Evolutionary conservation across 2,888 invertebrate species (phyloP).

Genomic region (Eurytoma californica): DNA sequence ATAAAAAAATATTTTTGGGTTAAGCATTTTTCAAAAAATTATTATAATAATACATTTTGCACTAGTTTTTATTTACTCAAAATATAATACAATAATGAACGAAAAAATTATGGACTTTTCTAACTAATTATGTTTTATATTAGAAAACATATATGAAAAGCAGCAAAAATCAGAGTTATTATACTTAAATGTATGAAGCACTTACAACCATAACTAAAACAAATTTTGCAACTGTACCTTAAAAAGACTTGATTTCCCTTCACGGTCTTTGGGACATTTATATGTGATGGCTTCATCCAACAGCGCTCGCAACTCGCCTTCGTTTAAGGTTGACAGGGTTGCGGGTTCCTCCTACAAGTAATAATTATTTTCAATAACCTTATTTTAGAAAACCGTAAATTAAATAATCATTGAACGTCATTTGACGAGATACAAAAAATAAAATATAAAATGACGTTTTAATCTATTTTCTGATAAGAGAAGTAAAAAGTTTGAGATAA

Average conservation of each 20-base stretch:
- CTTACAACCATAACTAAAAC: conserved; percentile 28
- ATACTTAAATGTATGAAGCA: conserved; percentile 31
- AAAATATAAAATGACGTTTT: conserved; percentile 38
- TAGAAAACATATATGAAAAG: conserved; percentile 14
- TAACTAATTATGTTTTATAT: conserved; percentile 11
- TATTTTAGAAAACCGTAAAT: conserved; percentile 15
- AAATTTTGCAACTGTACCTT: conserved; percentile 77
- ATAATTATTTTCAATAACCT: conserved; percentile 27
- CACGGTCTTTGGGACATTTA: conserved; percentile 89
- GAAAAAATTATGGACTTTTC: conserved; percentile 7
- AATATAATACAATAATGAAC: background rate
- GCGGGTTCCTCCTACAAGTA: conserved; percentile 72
- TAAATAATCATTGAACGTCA: conserved; percentile 20
- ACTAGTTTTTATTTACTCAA: background rate
- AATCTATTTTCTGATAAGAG: conserved; percentile 51
- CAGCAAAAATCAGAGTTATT: conserved; percentile 2
- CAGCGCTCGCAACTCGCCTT: conserved; percentile 85
- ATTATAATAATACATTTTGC: background rate
- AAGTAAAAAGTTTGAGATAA: conserved; percentile 54
- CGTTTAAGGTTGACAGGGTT: conserved; percentile 80
- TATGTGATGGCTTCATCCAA: conserved; percentile 90
- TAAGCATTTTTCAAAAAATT: background rate
- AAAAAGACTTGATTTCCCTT: conserved; percentile 89
- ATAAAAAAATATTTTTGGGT: background rate
- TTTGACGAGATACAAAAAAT: conserved; percentile 33